A percentile compares a stretch with the other conserved stretches of the same genome.
These are phyloP conservation scores for Idris sp. DNA, from an alignment of 1,140 invertebrate genomes.

Conservation along the genomic window DNA sequence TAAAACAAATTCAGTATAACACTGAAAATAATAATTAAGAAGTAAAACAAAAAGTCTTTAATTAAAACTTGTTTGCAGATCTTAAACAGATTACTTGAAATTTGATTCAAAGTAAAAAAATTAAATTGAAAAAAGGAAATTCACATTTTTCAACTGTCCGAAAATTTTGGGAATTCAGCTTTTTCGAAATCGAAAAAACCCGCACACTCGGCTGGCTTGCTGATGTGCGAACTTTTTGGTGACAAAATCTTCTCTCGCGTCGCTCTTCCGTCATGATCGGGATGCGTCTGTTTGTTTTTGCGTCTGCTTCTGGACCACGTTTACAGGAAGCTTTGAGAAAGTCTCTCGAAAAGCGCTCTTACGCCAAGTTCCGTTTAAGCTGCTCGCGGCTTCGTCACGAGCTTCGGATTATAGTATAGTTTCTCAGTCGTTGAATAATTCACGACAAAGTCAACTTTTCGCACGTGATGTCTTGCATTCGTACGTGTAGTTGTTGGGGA, in stretches of 20 bases:
- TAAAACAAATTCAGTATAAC: no score
- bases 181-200: constrained; percentile 33
- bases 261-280: constrained; percentile 47
- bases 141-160: no score
- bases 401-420: constrained; percentile 76
- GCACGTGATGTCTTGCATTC: constrained; percentile 57
- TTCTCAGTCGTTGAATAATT: constrained; percentile 75
- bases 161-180: constrained; percentile 27
- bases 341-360: constrained; percentile 65
- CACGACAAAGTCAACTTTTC: constrained; percentile 72
- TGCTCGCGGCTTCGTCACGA: constrained; percentile 53
- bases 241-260: constrained; percentile 28
- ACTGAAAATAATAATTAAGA: no score
- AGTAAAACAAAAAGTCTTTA: no score
- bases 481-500: constrained; percentile 32
- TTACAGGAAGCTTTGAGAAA: constrained; percentile 65
- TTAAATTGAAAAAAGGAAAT: no score
- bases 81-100: no score
- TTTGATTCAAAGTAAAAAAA: no score
- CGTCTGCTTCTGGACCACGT: constrained; percentile 47
- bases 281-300: constrained; percentile 60
- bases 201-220: constrained; percentile 29
- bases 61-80: no score
- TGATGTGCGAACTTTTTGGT: constrained; percentile 57
- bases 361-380: constrained; percentile 59